phyloP scores from a whole-genome alignment of 2,797 vertebrate species.

The Liparis tanakae region DNA sequence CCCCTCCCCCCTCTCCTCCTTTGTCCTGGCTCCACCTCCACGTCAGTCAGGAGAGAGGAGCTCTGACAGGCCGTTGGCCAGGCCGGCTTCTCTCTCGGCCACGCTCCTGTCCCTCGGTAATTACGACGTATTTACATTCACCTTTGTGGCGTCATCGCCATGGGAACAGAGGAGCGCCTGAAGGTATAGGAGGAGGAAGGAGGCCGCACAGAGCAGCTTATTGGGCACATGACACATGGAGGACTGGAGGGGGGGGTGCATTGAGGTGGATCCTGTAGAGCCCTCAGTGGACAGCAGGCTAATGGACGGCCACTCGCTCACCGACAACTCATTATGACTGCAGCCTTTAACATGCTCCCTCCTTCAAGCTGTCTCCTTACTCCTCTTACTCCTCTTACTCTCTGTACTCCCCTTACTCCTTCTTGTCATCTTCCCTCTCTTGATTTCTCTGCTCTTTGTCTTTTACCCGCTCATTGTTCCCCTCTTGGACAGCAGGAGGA shows the following conservation, averaged over 20 bases:
- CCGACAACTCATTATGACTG: constrained; percentile 68
- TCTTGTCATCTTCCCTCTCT: constrained; percentile 37
- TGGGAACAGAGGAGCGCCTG: constrained; percentile 38
- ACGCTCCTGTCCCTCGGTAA: constrained; percentile 50
- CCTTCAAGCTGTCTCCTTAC: constrained; percentile 31
- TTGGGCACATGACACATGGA: constrained; percentile 39
- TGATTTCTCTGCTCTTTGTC: constrained; percentile 46
- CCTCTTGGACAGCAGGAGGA: constrained; percentile 64
- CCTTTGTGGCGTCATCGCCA: constrained; percentile 27
- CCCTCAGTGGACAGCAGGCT: constrained; percentile 61
- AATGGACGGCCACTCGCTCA: constrained; percentile 55
- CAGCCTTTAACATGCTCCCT: constrained; percentile 63
- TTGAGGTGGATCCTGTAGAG: constrained; percentile 53
- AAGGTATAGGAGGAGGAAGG: neutral
- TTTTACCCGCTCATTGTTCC: constrained; percentile 33
- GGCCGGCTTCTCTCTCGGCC: constrained; percentile 37
- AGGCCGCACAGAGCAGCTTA: constrained; percentile 11
- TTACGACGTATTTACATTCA: constrained; percentile 57
- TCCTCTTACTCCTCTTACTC: neutral
- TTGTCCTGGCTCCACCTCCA: constrained; percentile 62
- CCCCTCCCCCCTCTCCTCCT: constrained; percentile 53
- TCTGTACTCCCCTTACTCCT: constrained; percentile 1
- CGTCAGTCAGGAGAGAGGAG: constrained; percentile 24
- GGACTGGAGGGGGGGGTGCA: constrained; percentile 4
- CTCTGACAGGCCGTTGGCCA: constrained; percentile 51